Evolutionary conservation across 2,113 vertebrate species (phyloP), one percentile per base, ranked within the genome.

Genomic region (Cyprinus carpio): DNA sequence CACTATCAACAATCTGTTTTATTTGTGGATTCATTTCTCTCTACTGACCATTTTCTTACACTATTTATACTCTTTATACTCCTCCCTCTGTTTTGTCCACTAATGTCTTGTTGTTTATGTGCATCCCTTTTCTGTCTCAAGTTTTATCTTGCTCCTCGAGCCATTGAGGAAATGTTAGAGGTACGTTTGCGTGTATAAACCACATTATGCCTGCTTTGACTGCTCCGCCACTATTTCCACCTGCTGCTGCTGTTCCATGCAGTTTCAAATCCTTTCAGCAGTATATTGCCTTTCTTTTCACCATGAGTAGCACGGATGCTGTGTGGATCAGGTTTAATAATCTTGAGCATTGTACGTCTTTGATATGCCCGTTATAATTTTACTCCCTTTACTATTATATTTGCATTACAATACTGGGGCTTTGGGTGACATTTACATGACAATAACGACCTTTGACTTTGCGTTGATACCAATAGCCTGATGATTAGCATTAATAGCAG

Each of bases 111-210:
- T 79, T 83, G 40, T 83, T 83, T 56, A 83, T 74, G 3, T 85
- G 10, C 58, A 65, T 92, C 90, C 87, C 92, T 89, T 88, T 87
- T 92, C 84, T 92, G 89, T 89, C 91, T 46, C 80, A 92, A 46
- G 43, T 90, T 90, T 85, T 91, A 84, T 86, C 91, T 94, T 89
- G 90, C 93, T 90, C 93, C 94, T 89, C 92, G 91, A 67, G 92
- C 92, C 90, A 92, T 95, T 94, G 92, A 93, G 56, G 87, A 95
- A 93, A 90, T 94, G 92, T 91, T 93, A 56, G 93, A 95, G 95
- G 95, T 95, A 94, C 87, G 95, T 94, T 88, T 60, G 82, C 65
- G 18, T 60, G 34, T 82, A 20, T 75, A 62, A 64, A 77, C 4
- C 78, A 29, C n/a, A 56, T 65, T 29, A 31, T 80, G 67, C 77